Percentiles rank a stretch among this genome's conserved stretches.
phyloP scores from a whole-genome alignment of 2,797 vertebrate species.

The Falco concolor region DNA sequence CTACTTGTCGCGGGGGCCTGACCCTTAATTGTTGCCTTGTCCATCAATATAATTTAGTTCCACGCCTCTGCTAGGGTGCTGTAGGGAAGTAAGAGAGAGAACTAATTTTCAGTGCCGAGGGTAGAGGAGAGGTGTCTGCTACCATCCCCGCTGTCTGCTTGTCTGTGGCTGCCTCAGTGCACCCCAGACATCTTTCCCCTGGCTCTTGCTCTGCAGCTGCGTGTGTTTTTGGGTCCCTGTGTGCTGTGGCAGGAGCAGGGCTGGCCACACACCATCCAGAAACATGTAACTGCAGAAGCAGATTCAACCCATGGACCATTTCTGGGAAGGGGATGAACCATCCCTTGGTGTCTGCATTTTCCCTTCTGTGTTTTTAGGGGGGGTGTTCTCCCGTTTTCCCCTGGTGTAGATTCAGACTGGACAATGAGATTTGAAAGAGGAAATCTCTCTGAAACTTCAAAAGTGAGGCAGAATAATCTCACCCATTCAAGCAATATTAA shows the following conservation, averaged over 20 bases:
- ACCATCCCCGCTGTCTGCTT: rapidly evolving
- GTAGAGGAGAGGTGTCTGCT: not conserved
- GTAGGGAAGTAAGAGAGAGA: not conserved
- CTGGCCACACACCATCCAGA: rapidly evolving
- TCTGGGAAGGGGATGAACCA: not conserved
- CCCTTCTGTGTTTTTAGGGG: not conserved
- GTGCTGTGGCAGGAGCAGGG: not conserved
- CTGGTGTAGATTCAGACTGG: not conserved
- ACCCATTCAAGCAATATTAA: not conserved
- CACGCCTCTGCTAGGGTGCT: not conserved
- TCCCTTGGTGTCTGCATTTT: not conserved
- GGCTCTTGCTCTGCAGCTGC: not conserved
- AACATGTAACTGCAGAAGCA: not conserved
- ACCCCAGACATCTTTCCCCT: not conserved
- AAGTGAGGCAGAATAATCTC: not conserved
- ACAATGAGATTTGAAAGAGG: not conserved
- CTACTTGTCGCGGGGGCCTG: not conserved
- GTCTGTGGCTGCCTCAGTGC: not conserved
- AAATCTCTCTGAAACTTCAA: not conserved
- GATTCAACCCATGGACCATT: not conserved
- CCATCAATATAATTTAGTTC: not conserved
- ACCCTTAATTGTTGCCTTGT: not conserved
- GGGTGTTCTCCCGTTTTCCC: not conserved
- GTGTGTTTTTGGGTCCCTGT: not conserved
- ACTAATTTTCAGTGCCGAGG: not conserved